Base-by-base conservation (phyloP, 2,113 vertebrate genomes). In the Thermophis baileyi region DNA sequence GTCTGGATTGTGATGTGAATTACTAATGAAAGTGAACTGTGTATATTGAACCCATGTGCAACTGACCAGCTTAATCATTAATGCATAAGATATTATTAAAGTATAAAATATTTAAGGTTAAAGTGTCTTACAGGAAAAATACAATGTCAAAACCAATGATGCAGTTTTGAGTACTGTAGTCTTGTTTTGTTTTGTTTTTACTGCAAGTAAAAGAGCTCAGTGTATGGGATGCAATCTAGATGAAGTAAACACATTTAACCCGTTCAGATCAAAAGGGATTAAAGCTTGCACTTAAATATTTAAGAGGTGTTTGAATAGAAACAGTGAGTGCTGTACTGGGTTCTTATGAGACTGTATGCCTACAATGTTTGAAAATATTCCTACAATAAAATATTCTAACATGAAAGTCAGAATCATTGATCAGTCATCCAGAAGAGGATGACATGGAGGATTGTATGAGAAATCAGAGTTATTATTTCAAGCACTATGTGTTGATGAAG, bases 1-100 rank as follows among this genome's bases (percentile, higher is more conserved):
- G 5, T 47, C 88, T 94, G 92, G 63, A 85, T 92, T 94, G 92
- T 69, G 85, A 57, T 49, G 91, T 87, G 85, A 44, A 0, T 92
- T 63, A 6, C 3, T 93, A 50, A 53, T 3, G 89, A 63, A 18
- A 40, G 47, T 3, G 87, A 93, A 24, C 47, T 92, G 60, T 49
- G 90, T 50, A 24, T 54, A 49, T 57, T 89, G 63, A 69, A 7
- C 85, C 60, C 89, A 14, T 30, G 18, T 90, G 10, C 40, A 91
- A 22, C 49, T 89, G 6, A 18, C 27, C 63, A 49, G 49, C 25
- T 0, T 27, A 63, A 5, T 90, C 1, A 87, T 6, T 92, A 90
- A 14, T 2, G 0, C 87, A 1, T 54, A 57, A 94, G 53, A 60
- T 88, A 89, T 93, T 94, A 87, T 85, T 2, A 90, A 92, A 40